Conservation (phyloP, 2,888 invertebrate species). For the Agrilus cyanescens region DNA sequence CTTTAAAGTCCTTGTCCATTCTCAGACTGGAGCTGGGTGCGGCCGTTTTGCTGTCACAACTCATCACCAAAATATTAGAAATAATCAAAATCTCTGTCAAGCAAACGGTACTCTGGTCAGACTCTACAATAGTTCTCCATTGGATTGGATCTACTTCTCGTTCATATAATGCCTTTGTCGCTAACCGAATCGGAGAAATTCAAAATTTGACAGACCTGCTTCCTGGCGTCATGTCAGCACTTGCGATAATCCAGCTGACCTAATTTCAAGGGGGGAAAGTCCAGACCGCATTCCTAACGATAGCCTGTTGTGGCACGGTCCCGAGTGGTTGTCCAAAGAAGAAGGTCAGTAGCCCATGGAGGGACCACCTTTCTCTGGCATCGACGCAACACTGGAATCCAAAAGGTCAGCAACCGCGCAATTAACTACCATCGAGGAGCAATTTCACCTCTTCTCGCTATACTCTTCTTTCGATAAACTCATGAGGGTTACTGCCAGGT, state of each 20-base stretch:
- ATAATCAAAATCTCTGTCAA: no score
- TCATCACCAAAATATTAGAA: slow-evolving; percentile 8
- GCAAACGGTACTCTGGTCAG: slow-evolving; percentile 11
- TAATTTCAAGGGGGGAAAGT: slow-evolving; percentile 10
- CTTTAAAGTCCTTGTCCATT: slow-evolving; percentile 9
- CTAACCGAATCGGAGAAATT: slow-evolving; percentile 12
- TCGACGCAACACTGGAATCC: no score
- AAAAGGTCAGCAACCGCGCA: no score
- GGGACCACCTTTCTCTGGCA: background rate
- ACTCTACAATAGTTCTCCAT: slow-evolving; percentile 19
- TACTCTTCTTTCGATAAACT: no score
- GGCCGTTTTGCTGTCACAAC: slow-evolving; percentile 16
- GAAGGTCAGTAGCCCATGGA: background rate
- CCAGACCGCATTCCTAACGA: slow-evolving; percentile 1
- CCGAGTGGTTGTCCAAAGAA: slow-evolving; percentile 3
- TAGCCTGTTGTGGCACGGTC: slow-evolving; percentile 7
- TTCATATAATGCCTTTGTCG: slow-evolving; percentile 12
- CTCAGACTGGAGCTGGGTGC: slow-evolving; percentile 20
- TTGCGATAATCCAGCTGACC: slow-evolving; percentile 12
- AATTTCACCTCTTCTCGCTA: no score
- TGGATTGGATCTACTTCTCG: slow-evolving; percentile 6
- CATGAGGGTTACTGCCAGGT: no score
- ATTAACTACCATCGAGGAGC: no score
- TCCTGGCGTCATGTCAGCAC: slow-evolving; percentile 12
- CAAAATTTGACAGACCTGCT: slow-evolving; percentile 4